Conservation (phyloP, 2,888 invertebrate species). For the Cetonia aurata region DNA sequence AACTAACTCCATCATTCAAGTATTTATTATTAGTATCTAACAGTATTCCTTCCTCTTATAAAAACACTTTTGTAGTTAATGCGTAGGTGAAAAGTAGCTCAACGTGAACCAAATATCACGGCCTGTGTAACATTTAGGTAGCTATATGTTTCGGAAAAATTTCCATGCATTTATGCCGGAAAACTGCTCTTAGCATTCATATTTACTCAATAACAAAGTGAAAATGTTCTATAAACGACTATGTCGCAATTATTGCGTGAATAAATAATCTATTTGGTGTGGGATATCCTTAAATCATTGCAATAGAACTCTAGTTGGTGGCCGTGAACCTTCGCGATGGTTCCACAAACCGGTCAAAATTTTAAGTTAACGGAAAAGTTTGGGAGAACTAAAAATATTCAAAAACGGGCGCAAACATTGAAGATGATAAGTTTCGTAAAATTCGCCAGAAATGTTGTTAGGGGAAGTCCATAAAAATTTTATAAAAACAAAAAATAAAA, state of each 20-base stretch:
- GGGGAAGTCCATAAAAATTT: not conserved
- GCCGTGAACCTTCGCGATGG: conserved; percentile 48
- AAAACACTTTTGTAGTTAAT: too few relatives aligned
- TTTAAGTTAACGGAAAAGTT: conserved; percentile 45
- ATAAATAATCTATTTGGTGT: conserved; percentile 33
- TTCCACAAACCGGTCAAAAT: conserved; percentile 46
- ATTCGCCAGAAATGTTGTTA: conserved; percentile 1
- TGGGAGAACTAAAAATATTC: not conserved
- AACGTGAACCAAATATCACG: too few relatives aligned
- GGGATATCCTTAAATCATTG: conserved; percentile 40
- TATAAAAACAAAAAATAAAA: not conserved
- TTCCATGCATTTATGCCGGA: too few relatives aligned
- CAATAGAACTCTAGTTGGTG: conserved; percentile 44
- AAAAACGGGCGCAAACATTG: not conserved
- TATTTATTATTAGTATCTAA: too few relatives aligned
- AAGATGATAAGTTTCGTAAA: not conserved
- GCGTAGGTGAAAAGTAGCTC: too few relatives aligned
- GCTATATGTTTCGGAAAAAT: too few relatives aligned
- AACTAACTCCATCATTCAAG: too few relatives aligned
- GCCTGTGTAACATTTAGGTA: too few relatives aligned
- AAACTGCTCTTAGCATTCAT: too few relatives aligned
- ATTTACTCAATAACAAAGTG: too few relatives aligned
- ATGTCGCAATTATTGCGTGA: not conserved
- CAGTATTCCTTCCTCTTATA: too few relatives aligned
- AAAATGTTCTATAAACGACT: too few relatives aligned